Conservation (phyloP, 2,888 invertebrate species). For the Eupelmus urozonus region DNA sequence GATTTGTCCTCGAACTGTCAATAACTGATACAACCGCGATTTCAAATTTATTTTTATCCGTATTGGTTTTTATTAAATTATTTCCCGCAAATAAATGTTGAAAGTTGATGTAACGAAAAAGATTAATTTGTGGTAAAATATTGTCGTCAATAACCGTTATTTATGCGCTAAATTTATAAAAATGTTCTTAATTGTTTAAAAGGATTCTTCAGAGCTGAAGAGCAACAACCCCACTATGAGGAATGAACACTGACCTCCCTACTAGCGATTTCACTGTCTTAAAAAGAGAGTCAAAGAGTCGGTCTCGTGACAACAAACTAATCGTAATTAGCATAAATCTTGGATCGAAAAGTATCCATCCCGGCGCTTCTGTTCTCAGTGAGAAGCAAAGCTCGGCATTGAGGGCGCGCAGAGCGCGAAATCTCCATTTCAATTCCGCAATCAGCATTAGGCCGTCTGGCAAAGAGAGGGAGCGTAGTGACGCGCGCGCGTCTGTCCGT, state of each 20-base stretch:
- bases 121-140: no score
- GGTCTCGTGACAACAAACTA: no score
- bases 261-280: no score
- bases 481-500: slow-evolving; percentile 48
- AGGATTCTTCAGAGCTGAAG: no score
- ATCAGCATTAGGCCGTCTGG: slow-evolving; percentile 66
- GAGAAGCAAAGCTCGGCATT: slow-evolving; percentile 37
- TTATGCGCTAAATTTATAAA: no score
- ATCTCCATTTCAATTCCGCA: slow-evolving; percentile 72
- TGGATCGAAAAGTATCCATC: slow-evolving; percentile 15
- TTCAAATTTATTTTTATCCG: neutral
- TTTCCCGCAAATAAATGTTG: neutral
- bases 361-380: neutral
- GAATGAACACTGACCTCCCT: no score
- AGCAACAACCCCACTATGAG: no score
- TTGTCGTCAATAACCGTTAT: no score
- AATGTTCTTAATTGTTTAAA: no score
- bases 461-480: slow-evolving; percentile 46
- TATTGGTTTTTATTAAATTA: neutral
- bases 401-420: slow-evolving; percentile 41
- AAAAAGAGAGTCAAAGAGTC: no score
- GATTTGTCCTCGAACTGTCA: neutral
- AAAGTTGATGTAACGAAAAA: no score
- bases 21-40: neutral
- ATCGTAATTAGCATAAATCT: slow-evolving; percentile 46